Conservation (phyloP, 1,140 invertebrate genomes). For the Pogonognathellus flavescens region DNA sequence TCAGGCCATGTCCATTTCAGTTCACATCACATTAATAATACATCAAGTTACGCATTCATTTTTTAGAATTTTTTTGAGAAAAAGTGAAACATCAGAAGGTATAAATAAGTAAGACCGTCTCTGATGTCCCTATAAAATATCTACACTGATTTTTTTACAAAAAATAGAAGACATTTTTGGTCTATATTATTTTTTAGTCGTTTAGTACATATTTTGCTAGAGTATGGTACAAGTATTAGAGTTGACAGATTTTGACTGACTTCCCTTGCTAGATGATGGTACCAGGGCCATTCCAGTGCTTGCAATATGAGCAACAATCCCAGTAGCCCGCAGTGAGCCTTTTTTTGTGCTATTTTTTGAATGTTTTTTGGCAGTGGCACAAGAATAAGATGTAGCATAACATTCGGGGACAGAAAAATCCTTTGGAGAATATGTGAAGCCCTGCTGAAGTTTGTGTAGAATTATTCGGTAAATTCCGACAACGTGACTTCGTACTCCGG, state of each 20-base stretch:
- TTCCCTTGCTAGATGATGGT: not conserved
- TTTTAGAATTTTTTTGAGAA: not conserved
- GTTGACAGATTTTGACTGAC: conserved; percentile 14
- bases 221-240: conserved; percentile 44
- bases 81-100: not conserved
- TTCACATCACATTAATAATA: conserved; percentile 29
- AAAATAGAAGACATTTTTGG: conserved; percentile 9
- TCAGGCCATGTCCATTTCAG: not conserved
- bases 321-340: not conserved
- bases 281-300: conserved; percentile 9
- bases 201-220: not conserved
- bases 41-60: conserved; percentile 4
- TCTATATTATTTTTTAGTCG: too few relatives aligned
- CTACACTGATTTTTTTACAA: not conserved
- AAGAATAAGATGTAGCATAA: conserved; percentile 4
- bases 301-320: not conserved
- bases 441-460: conserved; percentile 71
- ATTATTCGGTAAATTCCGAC: conserved; percentile 77
- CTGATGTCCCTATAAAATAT: not conserved
- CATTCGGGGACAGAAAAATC: conserved; percentile 46
- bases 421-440: conserved; percentile 27
- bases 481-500: conserved; percentile 70
- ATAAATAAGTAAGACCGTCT: not conserved
- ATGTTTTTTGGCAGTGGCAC: not conserved
- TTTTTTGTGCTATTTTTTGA: conserved; percentile 1